phyloP scores from a whole-genome alignment of 2,797 vertebrate genomes.

The Myotis daubentonii region DNA sequence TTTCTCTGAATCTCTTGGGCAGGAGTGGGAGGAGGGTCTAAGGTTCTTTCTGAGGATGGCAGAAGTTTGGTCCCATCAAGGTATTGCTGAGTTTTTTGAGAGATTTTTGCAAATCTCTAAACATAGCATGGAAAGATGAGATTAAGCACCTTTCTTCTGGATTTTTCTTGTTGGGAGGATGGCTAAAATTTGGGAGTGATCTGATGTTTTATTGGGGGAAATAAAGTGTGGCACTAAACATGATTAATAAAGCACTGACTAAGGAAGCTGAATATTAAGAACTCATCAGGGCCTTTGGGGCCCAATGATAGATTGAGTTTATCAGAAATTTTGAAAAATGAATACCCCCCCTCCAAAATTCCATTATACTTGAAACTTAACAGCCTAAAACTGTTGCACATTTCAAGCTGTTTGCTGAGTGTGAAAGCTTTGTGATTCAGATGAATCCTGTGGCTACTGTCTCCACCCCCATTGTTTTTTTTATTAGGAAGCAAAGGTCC shows the following conservation, averaged over 20 bases:
- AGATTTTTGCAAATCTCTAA: no score
- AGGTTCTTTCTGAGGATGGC: not conserved
- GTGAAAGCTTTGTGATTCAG: constrained; percentile 58
- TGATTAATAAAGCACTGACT: not conserved
- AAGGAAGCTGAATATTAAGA: constrained; percentile 34
- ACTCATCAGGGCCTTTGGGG: not conserved
- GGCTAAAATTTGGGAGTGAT: not conserved
- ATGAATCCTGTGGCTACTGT: constrained; percentile 55
- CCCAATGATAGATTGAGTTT: not conserved
- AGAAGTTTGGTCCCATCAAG: not conserved
- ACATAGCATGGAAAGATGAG: not conserved
- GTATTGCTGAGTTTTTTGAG: not conserved
- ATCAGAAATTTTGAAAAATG: constrained; percentile 51
- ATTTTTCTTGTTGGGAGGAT: not conserved
- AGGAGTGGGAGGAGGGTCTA: not conserved
- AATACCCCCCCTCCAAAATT: constrained; percentile 27
- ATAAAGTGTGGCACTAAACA: not conserved
- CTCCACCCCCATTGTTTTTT: constrained; percentile 71
- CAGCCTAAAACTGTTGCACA: constrained; percentile 37
- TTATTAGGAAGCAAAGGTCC: constrained; percentile 64
- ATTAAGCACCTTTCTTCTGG: not conserved
- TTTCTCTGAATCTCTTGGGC: not conserved
- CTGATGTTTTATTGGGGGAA: not conserved
- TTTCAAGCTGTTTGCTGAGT: constrained; percentile 63
- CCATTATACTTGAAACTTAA: constrained; percentile 64